Base-by-base conservation (phyloP, 2,113 vertebrate genomes). In the Polypterus senegalus region DNA sequence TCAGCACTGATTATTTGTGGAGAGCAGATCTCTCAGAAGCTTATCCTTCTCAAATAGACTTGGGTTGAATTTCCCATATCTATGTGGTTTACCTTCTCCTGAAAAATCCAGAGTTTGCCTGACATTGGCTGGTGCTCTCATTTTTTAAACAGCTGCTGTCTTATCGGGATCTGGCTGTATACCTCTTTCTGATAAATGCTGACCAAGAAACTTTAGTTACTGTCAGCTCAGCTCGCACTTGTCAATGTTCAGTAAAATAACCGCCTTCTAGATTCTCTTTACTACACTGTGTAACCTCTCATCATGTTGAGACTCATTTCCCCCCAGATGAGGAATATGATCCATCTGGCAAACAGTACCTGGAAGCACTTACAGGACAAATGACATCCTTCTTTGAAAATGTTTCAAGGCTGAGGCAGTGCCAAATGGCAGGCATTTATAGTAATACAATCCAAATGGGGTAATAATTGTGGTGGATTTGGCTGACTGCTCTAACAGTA, bases 311-410 rank as follows among this genome's bases (percentile, higher is more conserved):
- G 9, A 5, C 7, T 43, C 9, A 46, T 44, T 7, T 43, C 6
- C 47, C 46, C 3, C 7, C 9, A 47, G 9, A 46, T 47, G 10
- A 59, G 44, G 4, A 27, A 59, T 59, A 46, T 59, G 45, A 46
- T 59, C 58, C 58, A 59, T 59, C 6, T 59, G 58, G 3, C 58
- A 59, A 46, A 59, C 4, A 57, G 10, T 52, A 10, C 54, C 54
- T 56, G 27, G 27, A 27, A 27, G 27, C 3, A 8, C 51, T 52
- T 27, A 9, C 54, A 47, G 58, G 44, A 9, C 9, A 10, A 6
- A 7, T n/a, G 4, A 57, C 5, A 57, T 11, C 4, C 6, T 11
- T 7, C 27, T 57, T 45, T 57, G 11, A 47, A 59, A 59, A 59
- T 59, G 46, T 59, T 59, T 8, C 43, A 6, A 46, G 9, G 58